Evolutionary conservation across 2,888 invertebrate species (phyloP).

Genomic region (Eristalinus aeneus): DNA sequence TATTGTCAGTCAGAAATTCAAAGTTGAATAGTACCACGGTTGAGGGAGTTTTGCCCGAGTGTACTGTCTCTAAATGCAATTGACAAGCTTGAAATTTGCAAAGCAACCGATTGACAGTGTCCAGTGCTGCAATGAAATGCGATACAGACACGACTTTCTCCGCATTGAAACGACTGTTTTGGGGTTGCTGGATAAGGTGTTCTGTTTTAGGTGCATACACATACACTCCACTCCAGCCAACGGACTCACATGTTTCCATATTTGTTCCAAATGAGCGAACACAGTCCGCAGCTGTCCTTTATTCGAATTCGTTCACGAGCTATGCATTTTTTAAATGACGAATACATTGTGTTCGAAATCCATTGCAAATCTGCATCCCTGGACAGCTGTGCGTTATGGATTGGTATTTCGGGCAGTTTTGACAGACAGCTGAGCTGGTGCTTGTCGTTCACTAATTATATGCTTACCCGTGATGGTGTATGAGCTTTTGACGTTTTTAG

Average conservation of each 20-base stretch:
- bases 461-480: too few relatives aligned
- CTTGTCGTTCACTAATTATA: too few relatives aligned
- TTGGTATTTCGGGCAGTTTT: too few relatives aligned
- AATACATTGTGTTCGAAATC: too few relatives aligned
- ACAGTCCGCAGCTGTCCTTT: not conserved
- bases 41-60: not conserved
- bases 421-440: too few relatives aligned
- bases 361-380: too few relatives aligned
- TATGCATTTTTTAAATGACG: not conserved
- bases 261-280: not conserved
- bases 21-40: constrained; percentile 2
- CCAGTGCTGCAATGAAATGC: not conserved
- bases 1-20: constrained; percentile 7
- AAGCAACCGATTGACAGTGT: constrained; percentile 5
- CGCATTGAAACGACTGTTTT: not conserved
- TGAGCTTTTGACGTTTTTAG: too few relatives aligned
- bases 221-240: not conserved
- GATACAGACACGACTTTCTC: not conserved
- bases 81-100: constrained; percentile 31
- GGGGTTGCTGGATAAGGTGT: not conserved
- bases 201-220: not conserved
- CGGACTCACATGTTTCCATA: not conserved
- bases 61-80: constrained; percentile 8
- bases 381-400: too few relatives aligned
- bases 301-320: not conserved